Conservation (phyloP, 2,113 vertebrate species). For the Pycnonotus jocosus region DNA sequence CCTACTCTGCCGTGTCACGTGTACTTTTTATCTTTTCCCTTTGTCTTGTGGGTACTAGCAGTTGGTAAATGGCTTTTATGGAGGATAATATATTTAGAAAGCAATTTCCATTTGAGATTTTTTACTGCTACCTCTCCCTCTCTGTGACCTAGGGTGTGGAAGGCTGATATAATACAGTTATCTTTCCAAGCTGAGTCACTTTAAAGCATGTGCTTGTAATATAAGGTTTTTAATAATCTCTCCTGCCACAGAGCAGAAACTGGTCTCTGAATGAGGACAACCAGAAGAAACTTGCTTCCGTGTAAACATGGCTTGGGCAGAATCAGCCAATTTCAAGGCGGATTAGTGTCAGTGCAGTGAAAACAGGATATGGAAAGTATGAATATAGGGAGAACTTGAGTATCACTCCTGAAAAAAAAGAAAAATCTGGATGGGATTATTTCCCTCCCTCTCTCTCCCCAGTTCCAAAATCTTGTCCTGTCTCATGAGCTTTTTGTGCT, state of each 20-base stretch:
- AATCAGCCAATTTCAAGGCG: conserved; percentile 76
- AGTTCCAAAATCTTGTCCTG: neutral
- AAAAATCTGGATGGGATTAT: conserved; percentile 28
- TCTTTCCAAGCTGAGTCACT: conserved; percentile 60
- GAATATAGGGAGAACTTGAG: conserved; percentile 28
- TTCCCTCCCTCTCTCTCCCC: neutral
- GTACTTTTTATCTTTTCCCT: conserved; percentile 42
- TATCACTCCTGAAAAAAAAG: conserved; percentile 34
- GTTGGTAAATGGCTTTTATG: conserved; percentile 69
- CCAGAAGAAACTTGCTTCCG: conserved; percentile 60
- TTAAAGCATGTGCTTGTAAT: conserved; percentile 61
- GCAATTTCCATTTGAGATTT: conserved; percentile 65
- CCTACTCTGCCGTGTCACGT: neutral
- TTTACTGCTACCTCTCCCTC: conserved; percentile 51
- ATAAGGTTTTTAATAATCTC: conserved; percentile 70
- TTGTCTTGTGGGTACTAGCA: conserved; percentile 62
- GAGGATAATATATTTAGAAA: conserved; percentile 68
- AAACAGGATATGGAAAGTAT: conserved; percentile 51
- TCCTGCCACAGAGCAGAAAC: conserved; percentile 61
- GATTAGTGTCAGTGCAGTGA: conserved; percentile 67
- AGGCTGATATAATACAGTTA: conserved; percentile 63
- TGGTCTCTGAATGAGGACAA: conserved; percentile 56
- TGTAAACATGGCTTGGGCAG: conserved; percentile 63
- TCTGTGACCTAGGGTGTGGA: conserved; percentile 47
- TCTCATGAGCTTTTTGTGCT: neutral